Conservation (phyloP, 1,140 invertebrate genomes). For the Mactra quadrangularis region DNA sequence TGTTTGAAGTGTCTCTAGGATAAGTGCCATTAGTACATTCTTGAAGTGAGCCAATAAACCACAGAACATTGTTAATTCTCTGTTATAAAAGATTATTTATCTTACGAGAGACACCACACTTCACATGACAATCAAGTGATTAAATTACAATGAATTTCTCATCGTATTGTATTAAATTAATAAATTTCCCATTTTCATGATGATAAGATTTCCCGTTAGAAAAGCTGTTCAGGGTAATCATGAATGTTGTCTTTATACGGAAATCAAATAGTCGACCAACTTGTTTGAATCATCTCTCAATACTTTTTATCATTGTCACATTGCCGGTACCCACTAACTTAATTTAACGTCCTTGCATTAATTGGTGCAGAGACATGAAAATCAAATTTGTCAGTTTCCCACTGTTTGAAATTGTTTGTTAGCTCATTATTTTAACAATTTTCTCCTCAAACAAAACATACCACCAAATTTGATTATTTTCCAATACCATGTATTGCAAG, state of each 20-base stretch:
- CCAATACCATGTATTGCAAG: slow-evolving; percentile 45
- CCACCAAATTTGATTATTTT: slow-evolving; percentile 56
- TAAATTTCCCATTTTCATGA: slow-evolving; percentile 49
- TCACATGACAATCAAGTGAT: slow-evolving; percentile 54
- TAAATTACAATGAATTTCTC: slow-evolving; percentile 57
- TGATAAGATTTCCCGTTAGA: slow-evolving; percentile 32
- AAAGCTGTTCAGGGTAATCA: not conserved
- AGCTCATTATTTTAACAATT: slow-evolving; percentile 56
- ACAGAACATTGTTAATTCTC: slow-evolving; percentile 29
- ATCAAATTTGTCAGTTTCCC: slow-evolving; percentile 56
- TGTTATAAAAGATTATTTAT: slow-evolving; percentile 34
- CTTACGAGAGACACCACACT: not conserved
- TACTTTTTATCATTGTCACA: slow-evolving; percentile 10
- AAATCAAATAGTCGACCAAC: slow-evolving; percentile 28
- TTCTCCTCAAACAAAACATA: slow-evolving; percentile 46
- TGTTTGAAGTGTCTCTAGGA: too few species aligned
- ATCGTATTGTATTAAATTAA: slow-evolving; percentile 51
- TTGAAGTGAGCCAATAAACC: slow-evolving; percentile 26
- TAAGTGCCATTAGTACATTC: too few species aligned
- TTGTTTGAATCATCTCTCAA: slow-evolving; percentile 36
- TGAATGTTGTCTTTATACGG: slow-evolving; percentile 17
- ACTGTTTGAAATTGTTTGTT: slow-evolving; percentile 23
- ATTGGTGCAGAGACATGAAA: slow-evolving; percentile 54
- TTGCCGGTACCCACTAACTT: not conserved
- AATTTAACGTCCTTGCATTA: slow-evolving; percentile 11